Base-by-base conservation (phyloP, 2,888 invertebrate species). In the Lathronympha strigana region DNA sequence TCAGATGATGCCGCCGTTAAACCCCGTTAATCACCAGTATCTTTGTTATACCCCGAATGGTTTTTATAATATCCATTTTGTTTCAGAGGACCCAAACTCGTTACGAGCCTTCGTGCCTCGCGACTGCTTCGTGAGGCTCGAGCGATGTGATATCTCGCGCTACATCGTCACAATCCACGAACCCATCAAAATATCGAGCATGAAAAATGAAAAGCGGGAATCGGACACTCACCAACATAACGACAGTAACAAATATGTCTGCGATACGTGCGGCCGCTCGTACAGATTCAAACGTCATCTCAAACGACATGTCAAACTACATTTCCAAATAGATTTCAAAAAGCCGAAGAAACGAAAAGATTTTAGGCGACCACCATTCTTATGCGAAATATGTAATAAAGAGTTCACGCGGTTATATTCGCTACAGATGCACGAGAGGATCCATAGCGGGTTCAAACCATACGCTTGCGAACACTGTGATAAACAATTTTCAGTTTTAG, bases 331-430 rank as follows among this genome's bases (percentile, higher is more conserved):
- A 2, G 2, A 45, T 4, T 21, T 45, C 11, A 45, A 45, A 45
- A 21, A 45, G 21, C 45, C 45, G 5, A 45, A 45, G 5, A 45
- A 45, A 21, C 45, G 45, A 6, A 45, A 21, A 45, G 45, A 45
- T 4, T 21, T 45, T 13, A 45, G 11, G 13, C 9, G 13, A 45
- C 5, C 11, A 1, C 21, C 19, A 1, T 45, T 21, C 45, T 13
- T 19, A 2, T 45, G 45, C 13, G 21, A 21, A 45, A 5, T 45
- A 4, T 45, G 45, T 11, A 19, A 45, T 11, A 45, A 45, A 45
- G 19, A 45, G 13, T 45, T 45, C 45, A 45, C 45, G 6, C 9
- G 45, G 21, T 9, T 19, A 45, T 45, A 21, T 13, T 45, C 45
- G 5, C 11, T 45, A 21, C 21, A 21, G 13, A 45, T 45, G 13